Evolutionary conservation across 2,797 vertebrate genomes (phyloP).

Genomic region (Ciconia nigra): DNA sequence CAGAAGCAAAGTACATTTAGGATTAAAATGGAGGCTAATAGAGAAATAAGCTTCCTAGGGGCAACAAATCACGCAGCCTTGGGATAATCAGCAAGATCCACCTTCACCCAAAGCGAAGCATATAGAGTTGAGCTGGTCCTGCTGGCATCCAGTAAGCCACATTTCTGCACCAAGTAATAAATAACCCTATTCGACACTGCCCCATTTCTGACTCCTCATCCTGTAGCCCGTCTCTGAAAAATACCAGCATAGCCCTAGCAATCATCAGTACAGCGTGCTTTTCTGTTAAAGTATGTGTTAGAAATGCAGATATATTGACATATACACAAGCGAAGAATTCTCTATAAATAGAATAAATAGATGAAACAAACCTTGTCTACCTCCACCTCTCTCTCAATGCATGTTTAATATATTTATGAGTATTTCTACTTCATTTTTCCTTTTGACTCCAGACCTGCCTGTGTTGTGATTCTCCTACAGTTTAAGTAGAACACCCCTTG

Average conservation of each 20-base stretch:
- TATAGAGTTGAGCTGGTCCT: background rate
- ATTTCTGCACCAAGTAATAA: background rate
- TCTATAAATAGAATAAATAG: background rate
- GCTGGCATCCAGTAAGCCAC: background rate
- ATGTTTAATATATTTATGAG: background rate
- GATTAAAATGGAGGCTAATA: background rate
- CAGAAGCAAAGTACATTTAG: background rate
- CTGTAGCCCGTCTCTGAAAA: background rate
- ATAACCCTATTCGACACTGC: background rate
- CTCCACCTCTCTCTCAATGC: background rate
- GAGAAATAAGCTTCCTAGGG: background rate
- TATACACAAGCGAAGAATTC: background rate
- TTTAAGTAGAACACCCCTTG: background rate
- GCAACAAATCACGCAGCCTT: background rate
- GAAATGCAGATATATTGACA: background rate
- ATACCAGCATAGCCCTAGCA: background rate
- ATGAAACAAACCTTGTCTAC: background rate
- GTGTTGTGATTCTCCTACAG: background rate
- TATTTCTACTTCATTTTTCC: background rate
- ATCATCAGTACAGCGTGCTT: background rate
- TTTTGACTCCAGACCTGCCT: background rate
- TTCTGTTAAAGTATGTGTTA: background rate
- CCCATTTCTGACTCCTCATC: background rate
- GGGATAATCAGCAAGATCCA: background rate
- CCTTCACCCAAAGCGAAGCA: background rate